Base-by-base conservation (phyloP, 2,888 invertebrate genomes). In the Hypolimnas misippus region DNA sequence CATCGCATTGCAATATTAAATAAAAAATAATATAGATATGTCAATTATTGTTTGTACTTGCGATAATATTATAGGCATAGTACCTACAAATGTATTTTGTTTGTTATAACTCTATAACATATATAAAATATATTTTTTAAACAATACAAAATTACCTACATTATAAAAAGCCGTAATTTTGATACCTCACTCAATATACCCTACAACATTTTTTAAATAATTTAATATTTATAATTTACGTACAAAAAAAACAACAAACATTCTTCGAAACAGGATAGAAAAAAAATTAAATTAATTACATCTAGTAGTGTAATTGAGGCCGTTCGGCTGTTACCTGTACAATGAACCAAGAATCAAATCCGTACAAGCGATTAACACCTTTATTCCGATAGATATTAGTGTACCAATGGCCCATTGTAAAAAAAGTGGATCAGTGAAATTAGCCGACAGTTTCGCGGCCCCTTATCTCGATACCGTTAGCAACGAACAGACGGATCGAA, bases 381-480 rank as follows among this genome's bases (percentile, higher is more conserved):
- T 49, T 65, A 55, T 51, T 31, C 3, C 3, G 0, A 29, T 55
- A 1, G 8, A 7, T n/a, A 46, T 62, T 59, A 59, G 19, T 51
- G 38, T 14, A 12, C n/a, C n/a, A 8, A 35, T 25, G 16, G 51
- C 17, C 1, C 17, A 65, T 55, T 65, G 62, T 62, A 38, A 54
- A 38, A 25, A 60, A 68, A 64, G 64, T 66, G 64, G 66, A 66
- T 68, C 68, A 64, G 64, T 68, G 62, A 68, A 66, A 68, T 60
- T 66, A 59, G 52, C 57, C 57, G 57, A 42, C 64, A 63, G 66
- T 64, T 64, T 64, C 66, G 68, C 66, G 68, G 67, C 62, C 66
- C 42, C 68, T 61, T 66, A 66, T 64, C 64, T 52, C 40, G 60
- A 35, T 65, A 64, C 68, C 64, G 68, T 64, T 64, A 64, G 55